phyloP scores from a whole-genome alignment of 2,888 invertebrate species.

The Mellilla xanthometata region DNA sequence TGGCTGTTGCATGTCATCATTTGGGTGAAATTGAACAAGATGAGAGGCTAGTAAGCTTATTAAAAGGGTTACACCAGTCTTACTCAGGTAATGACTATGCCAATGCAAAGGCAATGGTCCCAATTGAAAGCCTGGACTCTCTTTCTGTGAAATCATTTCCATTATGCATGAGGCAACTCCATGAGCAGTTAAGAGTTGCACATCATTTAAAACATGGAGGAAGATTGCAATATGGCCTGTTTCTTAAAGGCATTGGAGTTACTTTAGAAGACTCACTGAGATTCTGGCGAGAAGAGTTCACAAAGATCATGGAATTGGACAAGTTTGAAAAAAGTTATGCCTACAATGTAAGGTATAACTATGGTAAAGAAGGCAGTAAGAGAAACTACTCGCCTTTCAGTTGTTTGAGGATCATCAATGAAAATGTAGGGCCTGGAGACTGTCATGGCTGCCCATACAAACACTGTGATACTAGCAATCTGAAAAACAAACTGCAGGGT shows the following conservation, averaged over 20 bases:
- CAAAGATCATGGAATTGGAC: conserved; percentile 90
- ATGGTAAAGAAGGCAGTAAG: conserved; percentile 97
- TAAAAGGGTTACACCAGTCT: conserved; percentile 90
- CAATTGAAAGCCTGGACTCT: conserved; percentile 90
- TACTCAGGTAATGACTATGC: conserved; percentile 93
- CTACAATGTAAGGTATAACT: conserved; percentile 96
- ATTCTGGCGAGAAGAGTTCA: conserved; percentile 97
- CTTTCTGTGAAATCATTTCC: conserved; percentile 94
- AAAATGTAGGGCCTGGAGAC: conserved; percentile 89
- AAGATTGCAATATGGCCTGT: conserved; percentile 95
- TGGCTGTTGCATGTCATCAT: conserved; percentile 86
- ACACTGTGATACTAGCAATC: conserved; percentile 87
- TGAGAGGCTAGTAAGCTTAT: conserved; percentile 88
- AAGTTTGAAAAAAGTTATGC: conserved; percentile 96
- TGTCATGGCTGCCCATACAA: conserved; percentile 97
- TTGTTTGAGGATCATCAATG: conserved; percentile 94
- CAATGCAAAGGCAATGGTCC: conserved; percentile 78
- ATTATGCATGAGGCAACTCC: conserved; percentile 96
- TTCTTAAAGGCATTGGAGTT: conserved; percentile 97
- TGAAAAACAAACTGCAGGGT: conserved; percentile 88
- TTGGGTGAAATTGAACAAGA: conserved; percentile 92
- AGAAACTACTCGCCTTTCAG: conserved; percentile 95
- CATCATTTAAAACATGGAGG: conserved; percentile 96
- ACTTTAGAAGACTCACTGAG: conserved; percentile 93
- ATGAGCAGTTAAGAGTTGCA: conserved; percentile 88